Evolutionary conservation across 2,888 invertebrate genomes (phyloP).

Genomic region (Alviniconcha strummeri): DNA sequence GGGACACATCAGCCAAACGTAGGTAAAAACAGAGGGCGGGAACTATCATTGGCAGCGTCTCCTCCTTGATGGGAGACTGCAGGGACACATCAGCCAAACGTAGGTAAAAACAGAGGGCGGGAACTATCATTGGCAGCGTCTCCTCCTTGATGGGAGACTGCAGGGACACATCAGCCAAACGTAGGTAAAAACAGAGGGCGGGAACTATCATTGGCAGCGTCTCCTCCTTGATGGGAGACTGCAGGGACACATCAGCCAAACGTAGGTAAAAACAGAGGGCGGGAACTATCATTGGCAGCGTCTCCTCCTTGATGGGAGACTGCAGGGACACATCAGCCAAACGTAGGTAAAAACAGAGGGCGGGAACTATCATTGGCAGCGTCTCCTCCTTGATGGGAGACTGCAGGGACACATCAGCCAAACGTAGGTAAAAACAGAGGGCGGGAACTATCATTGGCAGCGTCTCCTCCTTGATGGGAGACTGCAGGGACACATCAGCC

Average conservation of each 20-base stretch:
- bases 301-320: constrained; percentile 47
- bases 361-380: constrained; percentile 35
- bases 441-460: constrained; percentile 35
- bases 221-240: constrained; percentile 48
- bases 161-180: too few relatives aligned
- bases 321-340: constrained; percentile 13
- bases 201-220: constrained; percentile 39
- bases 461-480: constrained; percentile 45
- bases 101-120: too few relatives aligned
- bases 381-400: constrained; percentile 45
- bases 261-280: too few relatives aligned
- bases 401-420: constrained; percentile 30
- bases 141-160: constrained; percentile 49
- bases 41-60: constrained; percentile 1
- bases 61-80: constrained; percentile 48
- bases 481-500: constrained; percentile 31
- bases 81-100: too few relatives aligned
- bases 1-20: too few relatives aligned
- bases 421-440: too few relatives aligned
- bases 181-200: too few relatives aligned
- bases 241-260: background rate
- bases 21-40: too few relatives aligned
- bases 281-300: constrained; percentile 37
- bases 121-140: constrained; percentile 39
- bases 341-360: too few relatives aligned